phyloP scores from a whole-genome alignment of 2,113 vertebrate species.

The Conger conger region DNA sequence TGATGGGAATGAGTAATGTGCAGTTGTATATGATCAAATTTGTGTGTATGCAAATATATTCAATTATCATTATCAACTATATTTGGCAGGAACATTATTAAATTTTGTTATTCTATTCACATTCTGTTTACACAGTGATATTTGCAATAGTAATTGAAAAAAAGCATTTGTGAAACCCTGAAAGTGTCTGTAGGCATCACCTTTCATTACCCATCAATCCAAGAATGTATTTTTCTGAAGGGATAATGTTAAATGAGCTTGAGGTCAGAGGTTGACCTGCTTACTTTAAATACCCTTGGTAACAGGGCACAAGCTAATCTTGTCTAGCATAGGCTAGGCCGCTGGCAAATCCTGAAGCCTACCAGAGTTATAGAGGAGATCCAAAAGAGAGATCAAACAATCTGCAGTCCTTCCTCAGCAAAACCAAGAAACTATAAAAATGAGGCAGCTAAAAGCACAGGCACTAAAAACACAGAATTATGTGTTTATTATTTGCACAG shows the following conservation, averaged over 20 bases:
- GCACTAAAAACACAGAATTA: background rate
- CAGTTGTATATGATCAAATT: background rate
- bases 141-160: background rate
- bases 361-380: background rate
- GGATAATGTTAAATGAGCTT: background rate
- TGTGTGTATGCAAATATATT: background rate
- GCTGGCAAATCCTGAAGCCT: background rate
- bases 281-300: background rate
- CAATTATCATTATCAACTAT: background rate
- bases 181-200: background rate
- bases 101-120: too few species aligned
- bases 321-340: background rate
- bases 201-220: background rate
- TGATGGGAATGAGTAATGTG: background rate
- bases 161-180: background rate
- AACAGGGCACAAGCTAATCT: background rate
- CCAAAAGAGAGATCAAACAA: background rate
- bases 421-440: background rate
- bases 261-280: background rate
- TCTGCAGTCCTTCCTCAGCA: background rate
- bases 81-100: too few species aligned
- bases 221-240: background rate
- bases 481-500: background rate
- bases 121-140: too few species aligned
- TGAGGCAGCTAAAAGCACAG: background rate